phyloP scores from a whole-genome alignment of 1,140 invertebrate genomes.

The Muscidifurax raptorellus region DNA sequence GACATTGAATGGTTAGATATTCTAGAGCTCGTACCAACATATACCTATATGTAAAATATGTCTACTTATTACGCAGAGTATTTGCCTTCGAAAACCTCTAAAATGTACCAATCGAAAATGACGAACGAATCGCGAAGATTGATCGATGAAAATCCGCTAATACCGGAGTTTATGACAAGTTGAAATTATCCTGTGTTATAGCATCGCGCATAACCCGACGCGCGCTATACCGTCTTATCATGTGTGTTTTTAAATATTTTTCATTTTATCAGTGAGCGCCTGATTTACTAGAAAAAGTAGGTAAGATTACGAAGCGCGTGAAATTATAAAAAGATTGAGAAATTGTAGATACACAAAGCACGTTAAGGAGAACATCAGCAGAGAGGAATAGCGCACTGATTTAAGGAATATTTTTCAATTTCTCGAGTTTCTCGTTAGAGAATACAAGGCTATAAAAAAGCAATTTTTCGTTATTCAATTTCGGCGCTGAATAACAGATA shows the following conservation, averaged over 20 bases:
- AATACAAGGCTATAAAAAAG: not conserved
- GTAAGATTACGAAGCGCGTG: not conserved
- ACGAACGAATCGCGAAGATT: not conserved
- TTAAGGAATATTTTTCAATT: not conserved
- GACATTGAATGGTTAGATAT: too few relatives aligned
- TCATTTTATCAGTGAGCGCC: not conserved
- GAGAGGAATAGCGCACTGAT: too few relatives aligned
- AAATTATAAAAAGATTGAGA: constrained; percentile 2
- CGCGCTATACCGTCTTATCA: not conserved
- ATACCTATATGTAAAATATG: too few relatives aligned
- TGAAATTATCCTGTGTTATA: not conserved
- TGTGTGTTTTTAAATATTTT: not conserved
- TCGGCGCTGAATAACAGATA: constrained; percentile 5
- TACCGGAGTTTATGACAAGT: not conserved
- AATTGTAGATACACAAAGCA: not conserved
- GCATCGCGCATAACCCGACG: too few relatives aligned
- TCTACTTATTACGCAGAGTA: too few relatives aligned
- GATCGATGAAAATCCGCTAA: too few relatives aligned
- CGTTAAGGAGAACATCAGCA: not conserved
- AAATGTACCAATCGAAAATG: not conserved
- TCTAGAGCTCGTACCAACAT: too few relatives aligned
- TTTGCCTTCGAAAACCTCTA: not conserved
- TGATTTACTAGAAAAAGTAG: constrained; percentile 1
- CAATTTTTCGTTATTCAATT: constrained; percentile 32
- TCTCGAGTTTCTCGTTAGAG: not conserved